phyloP scores from a whole-genome alignment of 2,888 invertebrate species.

The Abrostola triplasia region DNA sequence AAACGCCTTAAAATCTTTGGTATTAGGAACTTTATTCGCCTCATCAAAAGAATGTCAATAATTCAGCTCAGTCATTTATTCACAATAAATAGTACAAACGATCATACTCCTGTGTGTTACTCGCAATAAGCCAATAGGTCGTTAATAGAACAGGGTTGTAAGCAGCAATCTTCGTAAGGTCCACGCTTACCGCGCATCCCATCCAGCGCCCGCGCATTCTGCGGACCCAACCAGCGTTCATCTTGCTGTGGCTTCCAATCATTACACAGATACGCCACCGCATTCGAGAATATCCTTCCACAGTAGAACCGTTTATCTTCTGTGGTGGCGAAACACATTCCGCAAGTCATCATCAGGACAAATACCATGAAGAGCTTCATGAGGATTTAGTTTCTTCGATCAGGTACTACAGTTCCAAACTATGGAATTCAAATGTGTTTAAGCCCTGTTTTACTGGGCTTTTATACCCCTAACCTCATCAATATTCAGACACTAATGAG shows the following conservation, averaged over 20 bases:
- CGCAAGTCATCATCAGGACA: slow-evolving; percentile 22
- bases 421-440: slow-evolving; percentile 26
- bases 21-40: too few relatives aligned
- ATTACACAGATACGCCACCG: slow-evolving; percentile 30
- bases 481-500: slow-evolving; percentile 45
- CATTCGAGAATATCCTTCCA: slow-evolving; percentile 30
- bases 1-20: too few relatives aligned
- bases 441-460: background rate
- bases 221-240: slow-evolving; percentile 43
- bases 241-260: slow-evolving; percentile 33
- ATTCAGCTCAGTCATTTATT: slow-evolving; percentile 22
- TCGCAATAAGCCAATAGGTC: slow-evolving; percentile 46
- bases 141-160: slow-evolving; percentile 39
- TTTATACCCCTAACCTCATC: slow-evolving; percentile 39
- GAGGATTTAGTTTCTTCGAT: slow-evolving; percentile 2
- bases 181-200: slow-evolving; percentile 43
- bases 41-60: background rate
- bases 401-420: slow-evolving; percentile 2
- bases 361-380: slow-evolving; percentile 41
- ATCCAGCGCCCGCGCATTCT: slow-evolving; percentile 27
- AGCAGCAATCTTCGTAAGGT: slow-evolving; percentile 48
- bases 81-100: slow-evolving; percentile 19
- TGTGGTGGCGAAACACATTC: slow-evolving; percentile 24
- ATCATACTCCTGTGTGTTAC: background rate
- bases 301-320: slow-evolving; percentile 36